Evolutionary conservation across 2,797 vertebrate species (phyloP), one percentile per base, ranked within the genome.

Genomic region (Lerista edwardsae): DNA sequence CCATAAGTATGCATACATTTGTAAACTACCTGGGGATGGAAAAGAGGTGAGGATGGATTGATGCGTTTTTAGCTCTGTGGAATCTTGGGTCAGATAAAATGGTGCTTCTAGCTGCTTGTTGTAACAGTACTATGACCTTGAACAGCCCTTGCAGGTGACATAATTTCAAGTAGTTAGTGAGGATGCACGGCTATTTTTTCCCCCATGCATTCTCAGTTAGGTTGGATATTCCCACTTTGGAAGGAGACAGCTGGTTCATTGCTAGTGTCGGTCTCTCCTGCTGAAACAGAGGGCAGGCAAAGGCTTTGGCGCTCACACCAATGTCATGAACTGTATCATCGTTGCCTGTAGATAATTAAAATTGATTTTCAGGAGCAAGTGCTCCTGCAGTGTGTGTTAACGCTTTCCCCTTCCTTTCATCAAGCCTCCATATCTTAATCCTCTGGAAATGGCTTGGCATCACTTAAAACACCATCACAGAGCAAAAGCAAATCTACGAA

Each of bases 401-500:
- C 27, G 79, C 86, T 85, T 91, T 75, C 62, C 88, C 67, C 74
- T 85, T 87, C 67, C 76, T 90, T 88, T 93, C 2, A 14, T 84
- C 85, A 82, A 65, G 34, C 78, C 82, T 80, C 85, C 85, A 83
- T 85, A 91, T 89, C 91, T 91, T 90, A 89, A 84, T 84, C 79
- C 39, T 93, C 55, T 69, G 81, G 71, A 91, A 93, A 82, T 89
- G 84, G 76, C 78, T 91, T 91, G 94, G 93, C 90, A 89, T 92
- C 0, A 86, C 91, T 91, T 90, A 91, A 86, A 91, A 92, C 91
- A 78, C 85, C 82, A 76, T 89, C 86, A 81, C 83, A 86, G 86
- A 92, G 91, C 90, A 92, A 92, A 91, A 87, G 62, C 87, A 88
- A 93, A 93, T 88, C 88, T 92, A 93, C 93, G 91, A 91, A 93